These are phyloP conservation scores for Catagonus wagneri DNA, from an alignment of 2,113 vertebrate species.

Conservation along the genomic window DNA sequence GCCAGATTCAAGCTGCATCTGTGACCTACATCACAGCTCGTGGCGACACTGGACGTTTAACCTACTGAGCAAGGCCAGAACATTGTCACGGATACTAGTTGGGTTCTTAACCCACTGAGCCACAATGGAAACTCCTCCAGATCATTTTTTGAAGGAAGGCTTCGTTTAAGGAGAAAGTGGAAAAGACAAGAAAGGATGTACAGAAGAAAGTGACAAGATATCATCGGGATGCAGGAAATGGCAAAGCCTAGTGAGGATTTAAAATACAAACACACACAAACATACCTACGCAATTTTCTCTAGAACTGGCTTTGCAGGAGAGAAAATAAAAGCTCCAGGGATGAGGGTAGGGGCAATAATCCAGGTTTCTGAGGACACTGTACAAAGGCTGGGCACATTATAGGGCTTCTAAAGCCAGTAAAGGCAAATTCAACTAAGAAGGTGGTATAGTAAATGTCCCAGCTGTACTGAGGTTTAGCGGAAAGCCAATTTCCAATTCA, in stretches of 20 bases:
- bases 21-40: too few species aligned
- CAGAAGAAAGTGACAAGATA: neutral
- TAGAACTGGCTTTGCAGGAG: neutral
- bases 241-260: conserved; percentile 38
- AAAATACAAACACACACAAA: neutral
- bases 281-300: conserved; percentile 33
- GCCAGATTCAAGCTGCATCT: too few species aligned
- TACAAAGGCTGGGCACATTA: conserved; percentile 4
- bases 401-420: conserved; percentile 34
- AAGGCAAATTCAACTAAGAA: conserved; percentile 31
- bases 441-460: conserved; percentile 7
- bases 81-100: too few species aligned
- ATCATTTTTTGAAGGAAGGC: conserved; percentile 20
- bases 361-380: conserved; percentile 14
- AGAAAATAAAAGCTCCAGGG: conserved; percentile 33
- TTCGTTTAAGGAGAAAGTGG: neutral
- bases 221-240: neutral
- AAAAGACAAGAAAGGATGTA: neutral
- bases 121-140: neutral
- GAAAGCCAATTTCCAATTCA: conserved; percentile 57
- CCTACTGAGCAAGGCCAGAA: too few species aligned
- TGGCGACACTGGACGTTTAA: too few species aligned
- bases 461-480: conserved; percentile 52
- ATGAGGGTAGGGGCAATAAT: neutral
- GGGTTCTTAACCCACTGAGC: too few species aligned